Conservation (phyloP, 2,113 vertebrate species). For the Peromyscus maniculatus region DNA sequence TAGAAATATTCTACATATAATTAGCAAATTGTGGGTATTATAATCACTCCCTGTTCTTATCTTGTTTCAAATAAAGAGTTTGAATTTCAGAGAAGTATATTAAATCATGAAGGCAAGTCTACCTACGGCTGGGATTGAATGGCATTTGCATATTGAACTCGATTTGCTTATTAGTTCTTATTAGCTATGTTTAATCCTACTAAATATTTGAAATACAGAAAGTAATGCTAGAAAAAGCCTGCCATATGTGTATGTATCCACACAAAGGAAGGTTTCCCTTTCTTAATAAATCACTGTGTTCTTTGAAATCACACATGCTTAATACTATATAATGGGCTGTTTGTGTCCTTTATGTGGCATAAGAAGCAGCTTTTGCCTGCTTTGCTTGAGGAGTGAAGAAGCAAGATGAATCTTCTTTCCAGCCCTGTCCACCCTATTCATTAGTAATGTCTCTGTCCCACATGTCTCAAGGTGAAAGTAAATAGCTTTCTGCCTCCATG, state of each 20-base stretch:
- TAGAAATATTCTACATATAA: slow-evolving; percentile 32
- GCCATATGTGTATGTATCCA: rapidly evolving
- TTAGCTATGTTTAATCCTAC: background rate
- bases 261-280: background rate
- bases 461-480: background rate
- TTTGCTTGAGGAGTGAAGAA: background rate
- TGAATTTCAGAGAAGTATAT: background rate
- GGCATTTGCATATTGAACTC: background rate
- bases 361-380: background rate
- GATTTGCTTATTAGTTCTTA: slow-evolving; percentile 6
- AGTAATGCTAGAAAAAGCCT: background rate
- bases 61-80: slow-evolving; percentile 55
- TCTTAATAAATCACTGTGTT: background rate
- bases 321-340: background rate
- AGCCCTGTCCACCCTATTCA: background rate
- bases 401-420: background rate
- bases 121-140: background rate
- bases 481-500: background rate
- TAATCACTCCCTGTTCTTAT: background rate
- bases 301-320: background rate
- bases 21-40: slow-evolving; percentile 38
- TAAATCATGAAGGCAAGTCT: slow-evolving; percentile 45
- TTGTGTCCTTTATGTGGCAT: background rate
- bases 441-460: background rate
- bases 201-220: slow-evolving; percentile 7